phyloP scores from a whole-genome alignment of 2,113 vertebrate genomes.

The Cygnus buccinator region DNA sequence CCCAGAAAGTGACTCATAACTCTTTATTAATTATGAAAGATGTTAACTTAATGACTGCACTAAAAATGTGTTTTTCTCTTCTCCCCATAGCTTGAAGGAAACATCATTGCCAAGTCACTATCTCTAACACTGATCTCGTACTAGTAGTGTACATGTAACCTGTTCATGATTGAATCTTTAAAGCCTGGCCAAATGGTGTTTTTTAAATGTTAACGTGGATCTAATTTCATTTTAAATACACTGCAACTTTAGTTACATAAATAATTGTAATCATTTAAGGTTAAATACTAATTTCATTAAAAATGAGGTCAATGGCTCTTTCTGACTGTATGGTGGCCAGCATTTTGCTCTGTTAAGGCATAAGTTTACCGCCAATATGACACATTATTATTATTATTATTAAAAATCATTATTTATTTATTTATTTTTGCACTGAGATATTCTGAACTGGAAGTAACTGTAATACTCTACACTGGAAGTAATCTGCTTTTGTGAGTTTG shows the following conservation, averaged over 20 bases:
- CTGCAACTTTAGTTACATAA: background rate
- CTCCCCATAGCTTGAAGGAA: constrained; percentile 1
- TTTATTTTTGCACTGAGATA: background rate
- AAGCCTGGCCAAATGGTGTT: background rate
- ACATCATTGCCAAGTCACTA: background rate
- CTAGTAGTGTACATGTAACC: background rate
- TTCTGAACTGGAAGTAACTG: background rate
- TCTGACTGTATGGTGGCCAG: background rate
- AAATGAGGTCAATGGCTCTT: background rate
- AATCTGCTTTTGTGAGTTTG: background rate
- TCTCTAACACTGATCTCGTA: background rate
- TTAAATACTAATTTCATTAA: background rate
- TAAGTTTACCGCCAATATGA: background rate
- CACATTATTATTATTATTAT: background rate
- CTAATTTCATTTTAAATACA: background rate
- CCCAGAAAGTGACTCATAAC: constrained; percentile 35
- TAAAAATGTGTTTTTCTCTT: constrained; percentile 4
- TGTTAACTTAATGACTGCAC: constrained; percentile 27
- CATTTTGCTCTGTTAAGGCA: background rate
- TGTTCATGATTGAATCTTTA: constrained; percentile 19
- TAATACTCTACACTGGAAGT: background rate
- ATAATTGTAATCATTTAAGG: background rate
- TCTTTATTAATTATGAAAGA: constrained; percentile 45
- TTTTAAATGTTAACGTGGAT: background rate
- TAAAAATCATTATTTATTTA: background rate